A percentile compares a stretch with the other conserved stretches of the same genome.
These are phyloP conservation scores for Lithobius niger DNA, from an alignment of 1,140 invertebrate species.

Conservation along the genomic window DNA sequence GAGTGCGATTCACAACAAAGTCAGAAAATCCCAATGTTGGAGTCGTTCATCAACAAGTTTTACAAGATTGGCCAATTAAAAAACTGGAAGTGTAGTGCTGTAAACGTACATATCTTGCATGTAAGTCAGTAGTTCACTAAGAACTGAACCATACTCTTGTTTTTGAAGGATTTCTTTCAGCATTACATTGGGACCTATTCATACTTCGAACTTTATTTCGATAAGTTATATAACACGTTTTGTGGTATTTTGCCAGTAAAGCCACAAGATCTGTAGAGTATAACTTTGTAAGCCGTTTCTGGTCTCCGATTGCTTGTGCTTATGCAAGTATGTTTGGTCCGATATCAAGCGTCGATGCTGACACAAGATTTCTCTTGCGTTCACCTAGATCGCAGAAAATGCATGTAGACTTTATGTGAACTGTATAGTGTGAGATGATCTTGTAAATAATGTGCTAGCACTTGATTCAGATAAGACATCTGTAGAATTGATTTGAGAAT, in stretches of 20 bases:
- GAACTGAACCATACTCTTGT: too few relatives aligned
- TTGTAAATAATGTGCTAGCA: not conserved
- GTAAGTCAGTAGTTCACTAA: not conserved
- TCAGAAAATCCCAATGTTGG: too few relatives aligned
- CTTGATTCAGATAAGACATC: not conserved
- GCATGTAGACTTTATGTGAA: not conserved
- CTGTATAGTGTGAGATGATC: not conserved
- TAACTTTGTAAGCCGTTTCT: not conserved
- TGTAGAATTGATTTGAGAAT: not conserved
- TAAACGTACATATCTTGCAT: not conserved
- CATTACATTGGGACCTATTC: not conserved
- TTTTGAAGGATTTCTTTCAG: not conserved
- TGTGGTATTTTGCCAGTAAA: not conserved
- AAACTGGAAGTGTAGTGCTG: too few relatives aligned
- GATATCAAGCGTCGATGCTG: not conserved
- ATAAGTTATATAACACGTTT: not conserved
- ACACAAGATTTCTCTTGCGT: not conserved
- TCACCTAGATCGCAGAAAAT: not conserved
- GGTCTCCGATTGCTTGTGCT: not conserved
- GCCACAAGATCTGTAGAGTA: not conserved
- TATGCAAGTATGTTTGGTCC: not conserved
- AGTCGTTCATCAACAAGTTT: too few relatives aligned
- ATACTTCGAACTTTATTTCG: not conserved
- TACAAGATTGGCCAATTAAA: too few relatives aligned
- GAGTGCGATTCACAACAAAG: too few relatives aligned